phyloP scores from a whole-genome alignment of 2,113 vertebrate species.

The Neotragus pygmaeus region DNA sequence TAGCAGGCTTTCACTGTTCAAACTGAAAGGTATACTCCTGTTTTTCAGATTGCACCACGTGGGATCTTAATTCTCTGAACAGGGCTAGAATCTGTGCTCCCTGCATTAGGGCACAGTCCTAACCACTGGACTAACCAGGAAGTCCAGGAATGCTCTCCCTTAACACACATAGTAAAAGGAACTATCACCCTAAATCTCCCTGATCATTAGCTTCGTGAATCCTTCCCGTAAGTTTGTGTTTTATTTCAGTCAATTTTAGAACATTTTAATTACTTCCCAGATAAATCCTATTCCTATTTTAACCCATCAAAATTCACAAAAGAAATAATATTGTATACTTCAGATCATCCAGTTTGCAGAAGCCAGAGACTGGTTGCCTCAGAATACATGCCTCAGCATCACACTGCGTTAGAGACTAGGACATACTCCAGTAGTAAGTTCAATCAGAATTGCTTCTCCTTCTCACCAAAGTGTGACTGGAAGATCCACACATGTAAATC shows the following conservation, averaged over 20 bases:
- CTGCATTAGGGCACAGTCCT: not conserved
- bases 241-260: not conserved
- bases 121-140: not conserved
- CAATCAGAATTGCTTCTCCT: not conserved
- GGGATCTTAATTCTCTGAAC: not conserved
- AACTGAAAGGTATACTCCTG: not conserved
- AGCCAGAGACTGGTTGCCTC: not conserved
- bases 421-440: not conserved
- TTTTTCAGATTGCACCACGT: not conserved
- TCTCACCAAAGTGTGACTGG: not conserved
- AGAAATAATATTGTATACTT: not conserved
- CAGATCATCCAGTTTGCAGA: not conserved
- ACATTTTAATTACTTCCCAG: not conserved
- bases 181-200: not conserved
- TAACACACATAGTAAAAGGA: not conserved
- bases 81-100: not conserved
- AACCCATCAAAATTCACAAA: not conserved
- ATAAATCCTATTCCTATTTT: not conserved
- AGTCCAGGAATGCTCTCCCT: not conserved
- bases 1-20: not conserved
- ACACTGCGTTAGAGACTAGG: not conserved
- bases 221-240: not conserved
- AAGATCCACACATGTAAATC: not conserved
- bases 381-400: not conserved
- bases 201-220: not conserved